Evolutionary conservation across 2,888 invertebrate species (phyloP), one percentile per base, ranked within the genome.

Genomic region (Diaperis boleti): DNA sequence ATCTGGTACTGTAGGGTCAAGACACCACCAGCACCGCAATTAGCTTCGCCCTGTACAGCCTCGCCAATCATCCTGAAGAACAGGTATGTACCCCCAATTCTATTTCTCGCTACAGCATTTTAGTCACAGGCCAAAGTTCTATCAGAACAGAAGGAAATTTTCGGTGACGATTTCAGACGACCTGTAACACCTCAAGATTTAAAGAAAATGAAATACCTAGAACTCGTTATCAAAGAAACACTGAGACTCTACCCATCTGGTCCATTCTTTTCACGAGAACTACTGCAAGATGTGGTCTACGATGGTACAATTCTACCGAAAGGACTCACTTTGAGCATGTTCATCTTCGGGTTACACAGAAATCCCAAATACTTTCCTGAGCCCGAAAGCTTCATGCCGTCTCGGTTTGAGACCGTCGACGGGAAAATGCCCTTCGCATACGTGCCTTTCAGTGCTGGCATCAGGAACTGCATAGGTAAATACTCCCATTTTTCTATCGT

Each of bases 391-490:
- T 85, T 78, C 42, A 69, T 72, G 81, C 88, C 88, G 0, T 86
- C 86, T 57, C 82, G 88, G 15, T 87, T 86, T 66, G 81, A 83
- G 33, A 59, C 70, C 1, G 73, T 79, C 54, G 75, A 79, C n/a
- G 76, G 70, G 2, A 78, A 76, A 1, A 83, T 82, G 50, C 83
- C 85, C 0, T 87, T 85, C 69, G 82, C 82, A 14, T 88, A 84
- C 79, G 72, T 89, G 1, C 85, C 87, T 0, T 89, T 89, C 60
- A 88, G 88, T 69, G 88, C 88, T 5, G 88, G 88, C 0, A 85
- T 87, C 0, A 83, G 88, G 37, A 89, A 88, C 71, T 88, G 88
- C 67, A 85, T 88, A 62, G 85, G 85, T 84, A 72, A 67, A 71
- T 31, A n/a, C n/a, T n/a, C n/a, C n/a, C n/a, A n/a, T n/a, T n/a